Conservation (phyloP, 2,797 vertebrate genomes). For the Tolypeutes matacus region DNA sequence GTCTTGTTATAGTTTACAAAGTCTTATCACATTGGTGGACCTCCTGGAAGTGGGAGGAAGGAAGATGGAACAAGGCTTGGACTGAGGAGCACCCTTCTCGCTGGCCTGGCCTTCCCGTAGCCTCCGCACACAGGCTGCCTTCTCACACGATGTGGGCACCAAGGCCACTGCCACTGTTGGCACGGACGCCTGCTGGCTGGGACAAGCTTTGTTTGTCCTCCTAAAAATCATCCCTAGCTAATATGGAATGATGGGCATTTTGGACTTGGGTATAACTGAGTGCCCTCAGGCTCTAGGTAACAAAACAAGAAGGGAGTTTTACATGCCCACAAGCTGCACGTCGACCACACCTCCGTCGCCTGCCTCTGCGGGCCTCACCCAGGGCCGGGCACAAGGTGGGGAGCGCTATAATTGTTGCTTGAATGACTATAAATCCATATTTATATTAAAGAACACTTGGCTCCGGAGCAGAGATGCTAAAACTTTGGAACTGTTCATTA, state of each 20-base stretch:
- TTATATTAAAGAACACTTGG: not conserved
- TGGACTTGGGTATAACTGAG: not conserved
- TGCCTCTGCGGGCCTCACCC: rapidly evolving
- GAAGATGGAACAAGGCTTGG: not conserved
- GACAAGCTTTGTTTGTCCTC: not conserved
- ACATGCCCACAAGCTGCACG: too few species aligned
- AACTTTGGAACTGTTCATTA: not conserved
- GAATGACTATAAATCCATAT: not conserved
- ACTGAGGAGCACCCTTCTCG: rapidly evolving
- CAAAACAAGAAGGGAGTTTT: not conserved
- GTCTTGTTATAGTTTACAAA: not conserved
- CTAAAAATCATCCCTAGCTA: not conserved
- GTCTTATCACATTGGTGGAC: too few species aligned
- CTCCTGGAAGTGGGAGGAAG: not conserved
- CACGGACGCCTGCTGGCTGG: not conserved
- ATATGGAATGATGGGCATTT: not conserved
- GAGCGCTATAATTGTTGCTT: not conserved
- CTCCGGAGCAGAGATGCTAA: not conserved
- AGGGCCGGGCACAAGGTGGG: not conserved
- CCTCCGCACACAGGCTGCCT: not conserved
- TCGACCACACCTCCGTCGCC: not conserved
- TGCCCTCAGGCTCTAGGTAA: not conserved
- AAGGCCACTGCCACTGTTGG: rapidly evolving
- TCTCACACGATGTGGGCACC: rapidly evolving
- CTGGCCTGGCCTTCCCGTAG: not conserved